Base-by-base conservation (phyloP, 2,888 invertebrate genomes). In the Orthosia cruda region DNA sequence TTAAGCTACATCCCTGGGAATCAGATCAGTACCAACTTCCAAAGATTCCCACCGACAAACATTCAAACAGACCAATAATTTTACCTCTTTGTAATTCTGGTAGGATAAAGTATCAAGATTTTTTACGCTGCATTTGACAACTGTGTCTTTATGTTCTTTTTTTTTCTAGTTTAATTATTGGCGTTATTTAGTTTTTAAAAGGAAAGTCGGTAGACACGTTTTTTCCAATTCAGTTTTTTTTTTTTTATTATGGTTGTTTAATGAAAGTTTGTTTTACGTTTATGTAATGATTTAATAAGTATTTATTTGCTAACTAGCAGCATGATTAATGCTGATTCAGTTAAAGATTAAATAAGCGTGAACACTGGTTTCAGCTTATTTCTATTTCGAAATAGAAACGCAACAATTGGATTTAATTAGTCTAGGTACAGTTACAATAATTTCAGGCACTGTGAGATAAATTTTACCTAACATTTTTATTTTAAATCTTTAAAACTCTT, bases 161-260 rank as follows among this genome's bases (percentile, higher is more conserved):
- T 52, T 65, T 16, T 0, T 68, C 4, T 18, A 49, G 57, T 59
- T 59, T 75, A 74, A 80, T 67, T 70, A 65, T 59, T 72, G 54
- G 20, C 71, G 26, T 69, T 26, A 59, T 66, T 75, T 45, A 4
- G 26, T 20, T 66, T 76, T 26, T 40, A 32, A 52, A 71, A 57
- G 4, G 40, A 71, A 68, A 66, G 50, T 68, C 32, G 13, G 55
- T 49, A 1, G 32, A 50, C n/a, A 57, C 1, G 11, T 32, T 75
- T 20, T 23, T 64, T 71, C 16, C 20, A 4, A 58, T 71, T n/a
- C 0, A 4, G 9, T n/a, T 55, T 58, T 57, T 77, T 66, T 32
- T 15, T 55, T 58, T 57, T 77, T 66, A 23, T 15, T 47, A 3
- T 16, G 7, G 3, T 7, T 50, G n/a, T 49, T 55, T 54, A 47